These are phyloP conservation scores for Eumacrocentrus americanus DNA, from an alignment of 2,888 invertebrate genomes.

Conservation along the genomic window DNA sequence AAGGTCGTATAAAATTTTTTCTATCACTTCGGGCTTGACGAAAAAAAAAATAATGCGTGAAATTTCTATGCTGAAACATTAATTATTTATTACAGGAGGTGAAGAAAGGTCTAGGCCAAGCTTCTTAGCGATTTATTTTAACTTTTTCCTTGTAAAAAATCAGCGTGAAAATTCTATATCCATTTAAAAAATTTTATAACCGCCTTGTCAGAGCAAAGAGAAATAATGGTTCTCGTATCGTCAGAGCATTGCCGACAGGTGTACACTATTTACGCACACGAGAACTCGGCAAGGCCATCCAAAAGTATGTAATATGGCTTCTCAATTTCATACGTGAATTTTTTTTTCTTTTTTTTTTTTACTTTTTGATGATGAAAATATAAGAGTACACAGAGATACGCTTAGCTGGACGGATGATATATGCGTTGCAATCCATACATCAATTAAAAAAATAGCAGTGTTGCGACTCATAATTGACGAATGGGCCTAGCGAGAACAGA, in stretches of 20 bases:
- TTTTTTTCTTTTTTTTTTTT: slow-evolving; percentile 1
- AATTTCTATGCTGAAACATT: no score
- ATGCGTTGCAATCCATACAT: slow-evolving; percentile 19
- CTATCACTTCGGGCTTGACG: no score
- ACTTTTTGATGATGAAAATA: not conserved
- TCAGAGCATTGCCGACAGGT: not conserved
- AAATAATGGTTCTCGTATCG: not conserved
- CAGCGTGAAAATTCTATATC: no score
- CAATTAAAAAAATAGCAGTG: slow-evolving; percentile 23
- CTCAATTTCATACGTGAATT: no score
- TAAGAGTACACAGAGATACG: not conserved
- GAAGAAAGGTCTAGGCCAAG: not conserved
- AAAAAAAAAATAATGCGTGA: no score
- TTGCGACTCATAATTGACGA: slow-evolving; percentile 24
- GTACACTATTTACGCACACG: not conserved
- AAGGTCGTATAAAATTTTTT: not conserved
- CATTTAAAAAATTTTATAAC: no score
- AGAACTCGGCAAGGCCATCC: not conserved
- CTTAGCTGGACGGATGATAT: not conserved
- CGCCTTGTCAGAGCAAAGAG: no score
- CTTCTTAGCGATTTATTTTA: not conserved
- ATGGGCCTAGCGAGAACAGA: slow-evolving; percentile 21
- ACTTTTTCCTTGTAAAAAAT: no score
- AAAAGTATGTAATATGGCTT: no score
- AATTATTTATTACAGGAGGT: not conserved